These are phyloP conservation scores for Plectropomus leopardus DNA, from an alignment of 2,113 vertebrate genomes.

Conservation along the genomic window DNA sequence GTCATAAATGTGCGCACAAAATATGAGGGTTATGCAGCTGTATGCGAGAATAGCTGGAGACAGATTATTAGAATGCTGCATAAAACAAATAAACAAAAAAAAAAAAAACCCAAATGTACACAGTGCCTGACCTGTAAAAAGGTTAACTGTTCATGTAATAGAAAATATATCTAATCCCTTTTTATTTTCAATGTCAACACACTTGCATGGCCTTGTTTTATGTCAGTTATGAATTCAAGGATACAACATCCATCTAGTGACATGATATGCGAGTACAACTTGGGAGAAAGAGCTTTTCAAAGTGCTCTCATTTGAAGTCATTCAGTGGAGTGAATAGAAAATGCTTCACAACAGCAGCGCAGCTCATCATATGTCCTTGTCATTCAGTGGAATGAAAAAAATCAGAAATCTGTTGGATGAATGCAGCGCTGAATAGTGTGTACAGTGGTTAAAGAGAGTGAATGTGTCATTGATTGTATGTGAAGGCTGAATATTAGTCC, in stretches of 20 bases:
- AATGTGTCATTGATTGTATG: background rate
- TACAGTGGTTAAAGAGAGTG: background rate
- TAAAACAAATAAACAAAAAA: background rate
- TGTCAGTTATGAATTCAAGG: background rate
- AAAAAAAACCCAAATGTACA: too few species aligned
- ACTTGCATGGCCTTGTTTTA: background rate
- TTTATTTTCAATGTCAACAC: background rate
- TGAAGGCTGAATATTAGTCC: constrained; percentile 25
- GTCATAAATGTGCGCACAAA: too few species aligned
- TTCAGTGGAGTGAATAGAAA: background rate
- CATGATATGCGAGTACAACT: background rate
- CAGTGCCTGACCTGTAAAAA: background rate
- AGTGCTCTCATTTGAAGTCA: background rate
- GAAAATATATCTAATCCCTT: too few species aligned
- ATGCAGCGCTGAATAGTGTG: background rate
- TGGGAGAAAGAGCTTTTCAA: background rate
- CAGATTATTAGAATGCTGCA: background rate
- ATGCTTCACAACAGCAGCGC: background rate
- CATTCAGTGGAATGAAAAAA: constrained; percentile 11
- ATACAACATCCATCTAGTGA: background rate
- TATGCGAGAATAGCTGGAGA: too few species aligned
- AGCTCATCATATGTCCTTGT: constrained; percentile 9
- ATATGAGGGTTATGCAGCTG: too few species aligned
- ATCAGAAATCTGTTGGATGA: background rate
- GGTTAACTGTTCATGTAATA: background rate